Conservation (phyloP, 1,140 invertebrate genomes). For the Palaemon carinicauda region DNA sequence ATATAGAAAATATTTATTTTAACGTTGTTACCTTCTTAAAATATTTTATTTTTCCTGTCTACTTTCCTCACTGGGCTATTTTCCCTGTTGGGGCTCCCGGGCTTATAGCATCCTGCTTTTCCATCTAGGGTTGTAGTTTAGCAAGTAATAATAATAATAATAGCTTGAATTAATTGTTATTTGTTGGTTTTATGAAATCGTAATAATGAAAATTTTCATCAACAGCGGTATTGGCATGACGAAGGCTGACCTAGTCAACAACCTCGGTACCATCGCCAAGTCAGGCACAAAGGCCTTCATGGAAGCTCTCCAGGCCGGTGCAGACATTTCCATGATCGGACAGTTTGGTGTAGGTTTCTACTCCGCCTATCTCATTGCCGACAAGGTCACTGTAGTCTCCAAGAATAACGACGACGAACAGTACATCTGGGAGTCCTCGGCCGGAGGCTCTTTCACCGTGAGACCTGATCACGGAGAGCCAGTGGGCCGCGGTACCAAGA, state of each 20-base stretch:
- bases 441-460: constrained; percentile 95
- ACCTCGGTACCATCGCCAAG: constrained; percentile 94
- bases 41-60: too few species aligned
- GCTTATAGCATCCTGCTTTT: too few species aligned
- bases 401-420: constrained; percentile 96
- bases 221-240: constrained; percentile 90
- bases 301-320: constrained; percentile 92
- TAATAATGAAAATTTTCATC: background rate
- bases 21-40: too few species aligned
- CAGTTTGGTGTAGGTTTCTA: constrained; percentile 99
- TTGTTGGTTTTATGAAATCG: too few species aligned
- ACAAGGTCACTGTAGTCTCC: constrained; percentile 89
- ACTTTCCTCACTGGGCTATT: too few species aligned
- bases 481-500: constrained; percentile 86
- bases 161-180: too few species aligned
- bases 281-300: constrained; percentile 97
- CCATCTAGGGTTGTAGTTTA: too few species aligned
- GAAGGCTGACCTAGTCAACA: constrained; percentile 94
- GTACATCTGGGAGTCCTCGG: constrained; percentile 92
- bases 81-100: too few species aligned
- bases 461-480: constrained; percentile 74
- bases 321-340: constrained; percentile 96
- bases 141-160: too few species aligned
- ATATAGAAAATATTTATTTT: too few species aligned
- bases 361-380: constrained; percentile 95